Evolutionary conservation across 2,113 vertebrate species (phyloP), one percentile per base, ranked within the genome.

Genomic region (Oreotragus oreotragus): DNA sequence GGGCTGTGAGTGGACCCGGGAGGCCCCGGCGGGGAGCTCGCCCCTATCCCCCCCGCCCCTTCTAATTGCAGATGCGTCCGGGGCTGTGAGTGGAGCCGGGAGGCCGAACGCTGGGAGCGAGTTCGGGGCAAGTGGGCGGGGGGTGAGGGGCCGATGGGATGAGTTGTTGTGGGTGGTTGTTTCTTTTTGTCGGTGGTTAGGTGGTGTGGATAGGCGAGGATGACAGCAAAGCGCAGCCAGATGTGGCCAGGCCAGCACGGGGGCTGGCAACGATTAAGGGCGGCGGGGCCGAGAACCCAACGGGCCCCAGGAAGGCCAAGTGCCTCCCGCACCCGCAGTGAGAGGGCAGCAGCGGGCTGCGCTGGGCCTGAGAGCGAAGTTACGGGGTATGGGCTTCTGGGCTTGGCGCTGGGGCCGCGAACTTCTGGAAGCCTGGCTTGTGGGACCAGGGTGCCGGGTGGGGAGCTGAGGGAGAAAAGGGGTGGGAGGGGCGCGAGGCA

Each of bases 171-270:
- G 93, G 58, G 66, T 64, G n/a, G 89, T 80, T 19, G 89, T 73
- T 64, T 81, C 62, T 86, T 51, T 86, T 80, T 1, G 89, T 76
- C 14, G 17, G 91, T 49, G 88, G 66, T 45, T 89, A 70, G 94
- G 80, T 96, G 95, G 96, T 97, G 88, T 93, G 85, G 87, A 97
- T 98, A 98, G 97, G 81, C 49, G 47, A 98, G 98, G 98, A 96
- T 99, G 99, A 85, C 98, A 99, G 99, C 94, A 98, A 98, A 99
- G 98, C 98, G 98, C 98, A 98, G 98, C 98, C 99, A 99, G 99
- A 99, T 99, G 99, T 99, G 99, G 98, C 98, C 97, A 95, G 98
- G 98, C 96, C 97, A 95, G 96, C 96, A 88, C 96, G 36, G 96
- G 98, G 98, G 98, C 98, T 98, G 98, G 98, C 98, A 99, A 97